phyloP scores from a whole-genome alignment of 1,140 invertebrate genomes.

The Lordiphosa stackelbergi region DNA sequence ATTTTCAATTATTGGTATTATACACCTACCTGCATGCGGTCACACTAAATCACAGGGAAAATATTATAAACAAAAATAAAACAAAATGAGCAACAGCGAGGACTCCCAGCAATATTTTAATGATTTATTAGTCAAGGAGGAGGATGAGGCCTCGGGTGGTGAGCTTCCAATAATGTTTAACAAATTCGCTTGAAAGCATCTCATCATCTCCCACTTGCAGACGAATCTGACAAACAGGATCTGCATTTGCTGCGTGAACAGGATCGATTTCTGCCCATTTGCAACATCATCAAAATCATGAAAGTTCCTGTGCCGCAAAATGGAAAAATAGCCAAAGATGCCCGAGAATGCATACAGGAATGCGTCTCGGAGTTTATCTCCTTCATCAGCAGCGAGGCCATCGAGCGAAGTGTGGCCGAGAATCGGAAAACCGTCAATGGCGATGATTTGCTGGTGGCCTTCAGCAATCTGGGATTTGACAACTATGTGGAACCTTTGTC shows the following conservation, averaged over 20 bases:
- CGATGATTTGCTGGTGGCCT: slow-evolving; percentile 98
- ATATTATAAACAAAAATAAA: slow-evolving; percentile 7
- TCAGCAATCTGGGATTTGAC: slow-evolving; percentile 98
- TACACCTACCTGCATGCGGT: neutral
- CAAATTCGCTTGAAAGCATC: neutral
- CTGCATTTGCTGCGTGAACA: slow-evolving; percentile 84
- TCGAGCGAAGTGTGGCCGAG: slow-evolving; percentile 97
- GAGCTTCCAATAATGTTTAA: neutral
- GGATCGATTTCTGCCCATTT: slow-evolving; percentile 97
- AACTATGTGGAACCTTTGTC: slow-evolving; percentile 99
- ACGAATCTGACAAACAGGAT: slow-evolving; percentile 69
- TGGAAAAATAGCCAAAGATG: slow-evolving; percentile 99
- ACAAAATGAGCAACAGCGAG: slow-evolving; percentile 68
- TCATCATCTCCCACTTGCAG: slow-evolving; percentile 14
- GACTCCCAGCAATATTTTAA: slow-evolving; percentile 66
- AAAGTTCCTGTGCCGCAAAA: slow-evolving; percentile 96
- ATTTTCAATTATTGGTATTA: slow-evolving; percentile 5
- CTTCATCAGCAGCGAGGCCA: slow-evolving; percentile 99
- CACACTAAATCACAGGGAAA: neutral
- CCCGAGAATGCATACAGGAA: slow-evolving; percentile 99
- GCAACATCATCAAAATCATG: slow-evolving; percentile 99
- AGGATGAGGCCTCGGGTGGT: slow-evolving; percentile 66
- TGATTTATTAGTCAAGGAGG: slow-evolving; percentile 62
- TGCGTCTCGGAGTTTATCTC: slow-evolving; percentile 99
- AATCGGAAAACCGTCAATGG: slow-evolving; percentile 99